phyloP scores from a whole-genome alignment of 2,113 vertebrate genomes.

The Entosphenus tridentatus region DNA sequence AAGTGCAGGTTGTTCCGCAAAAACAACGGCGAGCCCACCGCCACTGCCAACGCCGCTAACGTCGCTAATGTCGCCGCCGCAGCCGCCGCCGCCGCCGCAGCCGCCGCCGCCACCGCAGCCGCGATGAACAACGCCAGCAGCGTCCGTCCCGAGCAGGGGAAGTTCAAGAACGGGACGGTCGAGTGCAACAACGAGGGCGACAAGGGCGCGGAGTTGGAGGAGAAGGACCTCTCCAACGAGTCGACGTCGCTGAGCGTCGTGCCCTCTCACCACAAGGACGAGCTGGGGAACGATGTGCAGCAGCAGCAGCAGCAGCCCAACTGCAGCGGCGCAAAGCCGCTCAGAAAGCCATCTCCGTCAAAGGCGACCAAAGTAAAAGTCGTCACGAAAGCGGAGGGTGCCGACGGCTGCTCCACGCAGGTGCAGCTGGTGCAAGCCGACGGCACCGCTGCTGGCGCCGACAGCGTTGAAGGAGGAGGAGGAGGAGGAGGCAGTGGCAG shows the following conservation, averaged over 20 bases:
- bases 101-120: too few species aligned
- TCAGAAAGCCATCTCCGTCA: background rate
- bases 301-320: slow-evolving; percentile 13
- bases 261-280: slow-evolving; percentile 45
- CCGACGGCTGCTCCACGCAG: background rate
- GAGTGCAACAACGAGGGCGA: slow-evolving; percentile 31
- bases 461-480: slow-evolving; percentile 19
- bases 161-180: slow-evolving; percentile 49
- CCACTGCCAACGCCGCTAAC: slow-evolving; percentile 21
- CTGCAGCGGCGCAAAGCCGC: too few species aligned
- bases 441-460: slow-evolving; percentile 20
- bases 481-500: slow-evolving; percentile 47
- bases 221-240: slow-evolving; percentile 87
- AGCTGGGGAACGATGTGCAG: slow-evolving; percentile 9
- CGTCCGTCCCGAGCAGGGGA: too few species aligned
- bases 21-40: slow-evolving; percentile 43
- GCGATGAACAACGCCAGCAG: too few species aligned
- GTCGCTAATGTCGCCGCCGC: too few species aligned
- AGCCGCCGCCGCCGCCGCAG: too few species aligned
- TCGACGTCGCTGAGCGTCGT: slow-evolving; percentile 75
- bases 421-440: slow-evolving; percentile 45
- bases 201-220: slow-evolving; percentile 20
- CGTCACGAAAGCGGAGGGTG: background rate
- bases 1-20: slow-evolving; percentile 49
- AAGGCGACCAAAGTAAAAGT: slow-evolving; percentile 2